Evolutionary conservation across 1,140 invertebrate genomes (phyloP), one percentile per base, ranked within the genome.

Genomic region (Mesaphorura yosii): DNA sequence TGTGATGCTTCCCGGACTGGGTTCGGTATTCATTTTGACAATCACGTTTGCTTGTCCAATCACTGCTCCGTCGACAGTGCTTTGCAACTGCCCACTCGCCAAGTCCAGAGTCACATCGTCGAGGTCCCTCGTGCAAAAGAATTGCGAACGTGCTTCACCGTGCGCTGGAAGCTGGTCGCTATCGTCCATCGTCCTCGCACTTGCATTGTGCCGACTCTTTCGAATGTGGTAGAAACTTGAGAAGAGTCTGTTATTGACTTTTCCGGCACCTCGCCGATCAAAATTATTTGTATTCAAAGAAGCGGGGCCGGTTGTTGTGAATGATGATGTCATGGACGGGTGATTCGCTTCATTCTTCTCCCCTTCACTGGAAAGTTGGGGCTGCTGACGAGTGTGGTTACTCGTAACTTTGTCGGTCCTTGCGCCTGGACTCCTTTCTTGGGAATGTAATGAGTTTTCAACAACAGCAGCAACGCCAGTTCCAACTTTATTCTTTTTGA

Each of bases 51-150:
- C n/a, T n/a, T n/a, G n/a, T n/a, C n/a, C 56, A 23, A 62, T 55
- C 4, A 62, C 25, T 14, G 56, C 58, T 37, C 60, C 60, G 57
- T 58, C 56, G 20, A 26, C 19, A 3, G 59, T 58, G 14, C 48
- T 54, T 27, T 27, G 40, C 28, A 62, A 37, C 37, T 62, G 40
- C 2, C 60, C 60, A 62, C 53, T 62, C 5, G 29, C 19, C 46
- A 62, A 51, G 46, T 62, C 60, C 14, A 62, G 41, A 19, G 56
- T 58, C 37, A 62, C 56, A 34, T 58, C 50, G 15, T 62, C 56
- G 37, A 62, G 54, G 34, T 62, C 56, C 26, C 53, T 40, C n/a
- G 41, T 15, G 4, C 38, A 55, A 22, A 54, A 40, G 1, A 22
- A 20, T 7, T 38, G 17, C 6, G n/a, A 38, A 6, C 19, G 27